Evolutionary conservation across 2,888 invertebrate genomes (phyloP).

Genomic region (Adela reaumurella): DNA sequence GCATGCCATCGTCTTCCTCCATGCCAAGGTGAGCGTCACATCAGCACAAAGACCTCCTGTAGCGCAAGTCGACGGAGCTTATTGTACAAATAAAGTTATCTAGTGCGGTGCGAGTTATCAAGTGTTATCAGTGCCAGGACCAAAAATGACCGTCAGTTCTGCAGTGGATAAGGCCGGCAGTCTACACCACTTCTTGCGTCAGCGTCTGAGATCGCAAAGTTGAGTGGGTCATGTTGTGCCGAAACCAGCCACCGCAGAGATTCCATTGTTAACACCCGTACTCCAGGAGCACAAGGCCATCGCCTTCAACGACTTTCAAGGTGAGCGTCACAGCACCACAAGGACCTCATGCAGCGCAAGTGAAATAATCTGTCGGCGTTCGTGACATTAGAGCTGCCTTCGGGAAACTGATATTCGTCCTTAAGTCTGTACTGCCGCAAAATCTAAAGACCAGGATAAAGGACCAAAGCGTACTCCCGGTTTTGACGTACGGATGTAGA

Average conservation of each 20-base stretch:
- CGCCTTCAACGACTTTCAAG: constrained; percentile 95
- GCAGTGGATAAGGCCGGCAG: too few relatives aligned
- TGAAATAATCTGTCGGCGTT: constrained; percentile 96
- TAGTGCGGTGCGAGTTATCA: too few relatives aligned
- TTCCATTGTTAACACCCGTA: constrained; percentile 81
- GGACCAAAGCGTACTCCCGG: too few relatives aligned
- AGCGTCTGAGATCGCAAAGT: constrained; percentile 90
- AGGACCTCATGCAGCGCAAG: constrained; percentile 88
- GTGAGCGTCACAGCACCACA: constrained; percentile 51
- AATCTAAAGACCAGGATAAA: too few relatives aligned
- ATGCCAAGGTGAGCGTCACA: constrained; percentile 85
- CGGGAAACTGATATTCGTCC: constrained; percentile 88
- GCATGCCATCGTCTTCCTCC: constrained; percentile 92
- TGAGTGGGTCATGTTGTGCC: too few relatives aligned
- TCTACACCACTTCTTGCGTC: too few relatives aligned
- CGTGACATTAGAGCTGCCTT: constrained; percentile 93
- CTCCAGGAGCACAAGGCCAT: constrained; percentile 92
- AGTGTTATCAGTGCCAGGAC: too few relatives aligned
- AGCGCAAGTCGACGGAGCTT: constrained; percentile 95
- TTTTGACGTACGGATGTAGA: too few relatives aligned
- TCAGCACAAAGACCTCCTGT: constrained; percentile 92
- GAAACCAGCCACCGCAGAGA: constrained; percentile 96
- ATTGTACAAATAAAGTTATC: too few relatives aligned
- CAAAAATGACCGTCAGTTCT: too few relatives aligned
- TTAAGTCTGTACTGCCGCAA: constrained; percentile 87